A percentile compares a stretch with the other conserved stretches of the same genome.
These are phyloP conservation scores for Andrena chrysosceles DNA, from an alignment of 2,888 invertebrate genomes.

Conservation along the genomic window DNA sequence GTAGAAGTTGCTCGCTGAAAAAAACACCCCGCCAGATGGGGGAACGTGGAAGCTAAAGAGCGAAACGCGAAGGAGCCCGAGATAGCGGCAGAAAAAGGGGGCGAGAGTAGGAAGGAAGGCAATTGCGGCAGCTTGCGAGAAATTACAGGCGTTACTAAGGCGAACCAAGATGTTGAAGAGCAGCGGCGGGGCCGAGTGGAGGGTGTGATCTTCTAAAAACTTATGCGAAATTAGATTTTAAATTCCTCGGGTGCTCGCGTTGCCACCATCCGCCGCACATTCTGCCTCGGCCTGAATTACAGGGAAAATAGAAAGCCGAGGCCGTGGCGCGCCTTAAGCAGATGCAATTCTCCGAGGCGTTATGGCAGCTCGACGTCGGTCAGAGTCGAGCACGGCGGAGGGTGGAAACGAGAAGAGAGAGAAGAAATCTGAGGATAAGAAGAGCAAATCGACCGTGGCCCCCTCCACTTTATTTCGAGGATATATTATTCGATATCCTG, in stretches of 20 bases:
- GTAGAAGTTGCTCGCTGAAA: background rate
- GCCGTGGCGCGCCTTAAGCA: conserved; percentile 65
- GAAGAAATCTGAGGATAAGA: background rate
- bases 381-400: conserved; percentile 11
- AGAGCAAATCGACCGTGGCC: conserved; percentile 44
- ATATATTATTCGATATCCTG: conserved; percentile 56
- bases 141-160: conserved; percentile 66
- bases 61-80: conserved; percentile 2
- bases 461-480: conserved; percentile 60
- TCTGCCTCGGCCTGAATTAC: conserved; percentile 57
- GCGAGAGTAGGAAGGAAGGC: conserved; percentile 38
- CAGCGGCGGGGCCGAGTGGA: conserved; percentile 25
- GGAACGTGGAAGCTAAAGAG: conserved; percentile 24
- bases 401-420: conserved; percentile 18
- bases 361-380: conserved; percentile 43
- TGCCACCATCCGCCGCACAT: conserved; percentile 25
- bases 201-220: conserved; percentile 72
- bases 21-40: background rate
- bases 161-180: conserved; percentile 36
- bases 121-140: conserved; percentile 66
- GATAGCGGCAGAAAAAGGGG: conserved; percentile 4
- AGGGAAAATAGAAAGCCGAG: conserved; percentile 66
- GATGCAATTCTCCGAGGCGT: conserved; percentile 70
- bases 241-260: conserved; percentile 70
- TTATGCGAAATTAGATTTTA: conserved; percentile 80